Base-by-base conservation (phyloP, 2,113 vertebrate species). In the Carettochelys insculpta region DNA sequence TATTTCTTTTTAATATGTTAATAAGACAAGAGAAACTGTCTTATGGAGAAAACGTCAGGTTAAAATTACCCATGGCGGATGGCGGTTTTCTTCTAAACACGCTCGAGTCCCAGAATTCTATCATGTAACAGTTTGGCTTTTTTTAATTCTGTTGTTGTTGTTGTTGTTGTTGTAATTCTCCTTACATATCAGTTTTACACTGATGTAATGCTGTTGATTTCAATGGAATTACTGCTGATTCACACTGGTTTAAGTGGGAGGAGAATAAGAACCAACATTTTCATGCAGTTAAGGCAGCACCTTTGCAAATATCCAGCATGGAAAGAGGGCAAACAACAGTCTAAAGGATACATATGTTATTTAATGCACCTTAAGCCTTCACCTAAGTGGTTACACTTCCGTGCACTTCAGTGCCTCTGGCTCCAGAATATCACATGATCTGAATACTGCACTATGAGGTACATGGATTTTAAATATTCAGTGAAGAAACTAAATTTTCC, bases 231-330 rank as follows among this genome's bases (percentile, higher is more conserved):
- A 22, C 8, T 50, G 20, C n/a, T 68, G 61, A 38, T 68, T 38
- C 34, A 68, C 19, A 27, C 77, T 25, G n/a, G 5, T 73, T 77
- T 85, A 11, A 3, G 17, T 76, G 77, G 86, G 77, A n/a, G 29
- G 24, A 87, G 84, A 51, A 22, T 58, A 13, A 56, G 52, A 52
- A 34, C 73, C 71, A 34, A 17, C 51, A 11, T 52, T 71, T 54
- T 78, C 14, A 17, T 14, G 16, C 25, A 51, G 48, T 54, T 54
- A 84, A 88, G 83, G 80, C 2, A 51, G 51, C 50, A 38, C 48
- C 48, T 47, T 24, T 51, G n/a, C 17, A 45, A 22, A n/a, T 12
- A 3, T 0, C 5, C 3, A 20, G 47, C 27, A 20, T 56, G 8
- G 34, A 0, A 77, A 58, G 58, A 77, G 83, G 25, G 25, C 2